These are phyloP conservation scores for Cyrtonyx montezumae DNA, from an alignment of 2,113 vertebrate genomes.

Conservation along the genomic window DNA sequence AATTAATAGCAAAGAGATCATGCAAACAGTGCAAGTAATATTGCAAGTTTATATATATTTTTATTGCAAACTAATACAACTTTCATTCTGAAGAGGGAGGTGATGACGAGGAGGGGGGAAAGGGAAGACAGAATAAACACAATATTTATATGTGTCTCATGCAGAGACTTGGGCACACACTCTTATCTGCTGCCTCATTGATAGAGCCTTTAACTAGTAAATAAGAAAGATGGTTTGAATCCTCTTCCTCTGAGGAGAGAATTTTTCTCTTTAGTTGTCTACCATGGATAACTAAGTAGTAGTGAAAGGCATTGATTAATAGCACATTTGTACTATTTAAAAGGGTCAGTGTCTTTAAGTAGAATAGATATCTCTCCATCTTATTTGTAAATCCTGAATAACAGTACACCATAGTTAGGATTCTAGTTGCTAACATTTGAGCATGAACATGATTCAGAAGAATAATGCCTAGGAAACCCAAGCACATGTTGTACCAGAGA, in stretches of 20 bases:
- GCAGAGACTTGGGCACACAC: background rate
- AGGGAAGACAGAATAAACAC: background rate
- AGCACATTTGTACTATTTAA: background rate
- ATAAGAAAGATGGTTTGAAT: background rate
- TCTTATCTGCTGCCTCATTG: background rate
- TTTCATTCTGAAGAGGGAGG: background rate
- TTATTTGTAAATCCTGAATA: background rate
- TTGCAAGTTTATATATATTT: background rate
- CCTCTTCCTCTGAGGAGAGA: background rate
- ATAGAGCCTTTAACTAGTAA: background rate
- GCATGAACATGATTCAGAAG: background rate
- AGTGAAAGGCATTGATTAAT: rapidly evolving
- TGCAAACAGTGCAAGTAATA: background rate
- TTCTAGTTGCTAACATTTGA: background rate
- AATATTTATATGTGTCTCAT: background rate
- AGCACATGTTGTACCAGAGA: background rate
- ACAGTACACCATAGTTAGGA: background rate
- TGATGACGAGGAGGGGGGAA: background rate
- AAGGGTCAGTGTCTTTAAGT: background rate
- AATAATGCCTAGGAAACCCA: background rate
- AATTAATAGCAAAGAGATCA: background rate
- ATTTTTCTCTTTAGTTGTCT: background rate
- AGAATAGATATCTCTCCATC: background rate
- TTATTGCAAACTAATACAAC: background rate
- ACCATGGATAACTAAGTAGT: background rate